A percentile compares a stretch with the other conserved stretches of the same genome.
Evolutionary conservation across 2,888 invertebrate genomes (phyloP).

Genomic region (Volucella inflata): DNA sequence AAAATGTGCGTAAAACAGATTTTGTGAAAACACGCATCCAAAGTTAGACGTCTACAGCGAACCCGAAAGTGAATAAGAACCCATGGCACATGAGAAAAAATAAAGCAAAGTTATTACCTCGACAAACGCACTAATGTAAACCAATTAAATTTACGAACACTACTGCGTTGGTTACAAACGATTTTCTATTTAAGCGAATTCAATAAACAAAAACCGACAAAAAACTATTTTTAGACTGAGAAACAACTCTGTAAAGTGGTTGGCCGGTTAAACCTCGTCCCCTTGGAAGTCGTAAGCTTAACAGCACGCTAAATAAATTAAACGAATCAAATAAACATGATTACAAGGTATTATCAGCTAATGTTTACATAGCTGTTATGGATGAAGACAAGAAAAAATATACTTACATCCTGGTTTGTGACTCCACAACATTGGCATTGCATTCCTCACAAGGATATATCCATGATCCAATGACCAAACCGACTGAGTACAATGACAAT

Average conservation of each 20-base stretch:
- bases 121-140: no score
- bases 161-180: no score
- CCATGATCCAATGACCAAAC: slow-evolving; percentile 90
- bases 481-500: slow-evolving; percentile 87
- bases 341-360: no score
- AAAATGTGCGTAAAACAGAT: no score
- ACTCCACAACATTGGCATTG: slow-evolving; percentile 86
- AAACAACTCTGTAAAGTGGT: slow-evolving; percentile 6
- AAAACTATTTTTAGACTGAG: background rate
- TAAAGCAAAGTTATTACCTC: no score
- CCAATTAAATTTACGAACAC: no score
- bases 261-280: slow-evolving; percentile 7
- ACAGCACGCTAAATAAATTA: slow-evolving; percentile 8
- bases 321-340: background rate
- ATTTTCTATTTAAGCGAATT: background rate
- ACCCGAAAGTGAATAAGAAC: no score
- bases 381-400: background rate
- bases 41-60: no score
- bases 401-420: slow-evolving; percentile 90
- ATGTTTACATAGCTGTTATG: no score
- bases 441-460: slow-evolving; percentile 88
- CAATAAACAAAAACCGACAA: background rate
- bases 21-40: no score
- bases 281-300: background rate
- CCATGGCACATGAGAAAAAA: no score